Evolutionary conservation across 2,888 invertebrate genomes (phyloP), one percentile per base, ranked within the genome.

Genomic region (Cordilura impudica): DNA sequence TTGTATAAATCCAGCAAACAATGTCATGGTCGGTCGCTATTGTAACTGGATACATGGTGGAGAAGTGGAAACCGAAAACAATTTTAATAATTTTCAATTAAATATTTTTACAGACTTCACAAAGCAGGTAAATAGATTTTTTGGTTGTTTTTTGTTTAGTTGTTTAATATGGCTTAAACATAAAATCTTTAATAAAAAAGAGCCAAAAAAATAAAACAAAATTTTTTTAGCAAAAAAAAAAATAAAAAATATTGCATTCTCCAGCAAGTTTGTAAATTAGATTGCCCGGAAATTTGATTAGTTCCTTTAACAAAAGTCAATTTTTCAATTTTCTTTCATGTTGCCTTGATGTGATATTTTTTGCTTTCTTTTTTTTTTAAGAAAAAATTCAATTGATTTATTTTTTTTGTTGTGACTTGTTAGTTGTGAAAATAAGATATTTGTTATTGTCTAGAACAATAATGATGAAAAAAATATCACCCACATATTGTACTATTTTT

Each of bases 11-110:
- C 47, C 56, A 51, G 60, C 56, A 51, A 63, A 58, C 67, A 78
- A 63, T 69, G 78, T 78, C 77, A 78, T 61, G 77, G 77, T 7
- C 72, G 77, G 77, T 7, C 72, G 43, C 21, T 31, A 16, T 29
- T 53, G 26, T 47, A 39, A 66, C 12, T 51, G 16, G 16, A 35
- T n/a, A 29, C n/a, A 26, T 21, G 29, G n/a, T 6, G 51, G 2
- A 10, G 47, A 14, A 58, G 12, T 29, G 19, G 26, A 56, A 12
- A 23, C n/a, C 14, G 35, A 4, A 56, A 26, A 16, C 49, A 47
- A 53, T 53, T 29, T 66, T 61, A 53, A 60, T 29, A 49, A 75
- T 23, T 70, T 65, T 49, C 29, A 51, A 65, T 76, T n/a, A 43
- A 43, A 45, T 43, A 65, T 58, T 58, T n/a, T 16, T 10, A 51